phyloP scores from a whole-genome alignment of 2,113 vertebrate genomes.

The Hippocampus barbouri region DNA sequence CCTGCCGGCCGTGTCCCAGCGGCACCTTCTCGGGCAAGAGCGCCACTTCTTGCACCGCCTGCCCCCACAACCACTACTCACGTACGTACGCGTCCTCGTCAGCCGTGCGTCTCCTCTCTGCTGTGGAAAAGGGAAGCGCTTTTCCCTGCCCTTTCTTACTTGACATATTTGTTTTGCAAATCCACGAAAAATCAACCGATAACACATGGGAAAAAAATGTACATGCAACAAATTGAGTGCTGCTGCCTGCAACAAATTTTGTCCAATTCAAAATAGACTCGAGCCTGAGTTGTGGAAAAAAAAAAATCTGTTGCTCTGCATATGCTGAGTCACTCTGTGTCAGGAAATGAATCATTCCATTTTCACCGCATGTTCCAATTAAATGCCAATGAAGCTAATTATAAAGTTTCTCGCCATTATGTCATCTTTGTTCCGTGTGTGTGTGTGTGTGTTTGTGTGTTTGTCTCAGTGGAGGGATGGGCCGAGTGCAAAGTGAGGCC shows the following conservation, averaged over 20 bases:
- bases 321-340: too few species aligned
- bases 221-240: too few species aligned
- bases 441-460: neutral
- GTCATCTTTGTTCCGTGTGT: neutral
- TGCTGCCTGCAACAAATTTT: too few species aligned
- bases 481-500: slow-evolving; percentile 78
- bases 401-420: too few species aligned
- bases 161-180: too few species aligned
- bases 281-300: too few species aligned
- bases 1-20: slow-evolving; percentile 84
- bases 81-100: slow-evolving; percentile 60
- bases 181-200: too few species aligned
- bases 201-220: too few species aligned
- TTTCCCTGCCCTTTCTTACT: too few species aligned
- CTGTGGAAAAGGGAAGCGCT: neutral
- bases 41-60: slow-evolving; percentile 80
- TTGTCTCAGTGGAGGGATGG: slow-evolving; percentile 82
- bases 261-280: too few species aligned
- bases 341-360: neutral
- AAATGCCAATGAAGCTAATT: neutral
- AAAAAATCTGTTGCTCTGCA: too few species aligned
- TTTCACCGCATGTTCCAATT: neutral
- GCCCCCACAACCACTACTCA: slow-evolving; percentile 82
- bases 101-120: neutral
- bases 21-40: slow-evolving; percentile 87